Evolutionary conservation across 1,140 invertebrate genomes (phyloP).

Genomic region (Drosophila ohnishii): DNA sequence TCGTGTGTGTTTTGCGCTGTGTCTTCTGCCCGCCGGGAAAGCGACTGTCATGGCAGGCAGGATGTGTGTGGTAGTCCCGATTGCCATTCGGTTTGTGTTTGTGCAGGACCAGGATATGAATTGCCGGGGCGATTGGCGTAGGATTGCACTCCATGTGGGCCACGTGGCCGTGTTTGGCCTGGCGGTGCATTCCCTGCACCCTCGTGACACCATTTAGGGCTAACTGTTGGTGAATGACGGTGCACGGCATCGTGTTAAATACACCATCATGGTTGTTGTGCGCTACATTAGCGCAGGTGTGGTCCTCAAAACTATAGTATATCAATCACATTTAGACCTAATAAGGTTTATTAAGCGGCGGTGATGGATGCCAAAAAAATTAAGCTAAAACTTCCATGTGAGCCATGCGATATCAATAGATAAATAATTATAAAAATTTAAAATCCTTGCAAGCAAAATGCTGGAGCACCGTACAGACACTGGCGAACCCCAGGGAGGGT

Average conservation of each 20-base stretch:
- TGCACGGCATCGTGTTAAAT: conserved; percentile 41
- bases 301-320: not conserved
- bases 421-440: not conserved
- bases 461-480: conserved; percentile 7
- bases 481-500: not conserved
- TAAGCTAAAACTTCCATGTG: not conserved
- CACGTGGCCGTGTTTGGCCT: conserved; percentile 37
- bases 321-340: conserved; percentile 34
- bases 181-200: conserved; percentile 32
- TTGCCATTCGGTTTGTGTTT: conserved; percentile 63
- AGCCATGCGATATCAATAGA: not conserved
- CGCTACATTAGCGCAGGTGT: conserved; percentile 1
- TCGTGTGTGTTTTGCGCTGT: conserved; percentile 53
- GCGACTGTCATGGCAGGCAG: conserved; percentile 53
- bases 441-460: not conserved
- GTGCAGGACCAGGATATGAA: conserved; percentile 72
- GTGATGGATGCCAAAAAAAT: not conserved
- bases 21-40: conserved; percentile 51
- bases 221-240: conserved; percentile 20
- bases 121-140: conserved; percentile 63
- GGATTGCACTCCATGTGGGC: conserved; percentile 55
- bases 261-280: conserved; percentile 13
- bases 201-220: conserved; percentile 22
- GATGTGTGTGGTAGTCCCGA: conserved; percentile 50
- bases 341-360: conserved; percentile 7